Evolutionary conservation across 2,888 invertebrate species (phyloP).

Genomic region (Pantelozetes paolii): DNA sequence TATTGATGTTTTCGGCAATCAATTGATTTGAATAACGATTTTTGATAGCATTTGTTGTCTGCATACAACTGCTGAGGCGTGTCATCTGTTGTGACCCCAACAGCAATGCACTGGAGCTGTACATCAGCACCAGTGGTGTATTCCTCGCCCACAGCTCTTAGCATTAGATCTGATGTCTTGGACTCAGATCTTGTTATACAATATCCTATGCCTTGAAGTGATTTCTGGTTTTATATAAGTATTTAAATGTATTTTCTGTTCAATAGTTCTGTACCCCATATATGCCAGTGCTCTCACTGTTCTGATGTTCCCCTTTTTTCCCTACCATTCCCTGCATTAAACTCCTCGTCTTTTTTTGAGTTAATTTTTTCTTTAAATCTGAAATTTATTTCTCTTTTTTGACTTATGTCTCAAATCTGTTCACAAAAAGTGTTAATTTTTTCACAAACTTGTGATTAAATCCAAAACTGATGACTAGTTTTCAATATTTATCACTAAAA

Average conservation of each 20-base stretch:
- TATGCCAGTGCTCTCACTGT: background rate
- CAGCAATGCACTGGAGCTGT: background rate
- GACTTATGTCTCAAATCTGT: background rate
- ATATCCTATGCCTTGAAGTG: conserved; percentile 3
- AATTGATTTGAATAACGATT: conserved; percentile 16
- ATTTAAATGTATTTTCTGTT: background rate
- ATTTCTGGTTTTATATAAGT: conserved; percentile 8
- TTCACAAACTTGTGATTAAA: background rate
- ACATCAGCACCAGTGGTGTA: background rate
- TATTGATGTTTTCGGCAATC: background rate
- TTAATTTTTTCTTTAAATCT: conserved; percentile 7
- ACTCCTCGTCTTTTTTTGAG: conserved; percentile 1
- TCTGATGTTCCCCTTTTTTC: background rate
- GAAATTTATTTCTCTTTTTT: background rate
- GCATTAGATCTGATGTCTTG: background rate
- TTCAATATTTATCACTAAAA: conserved; percentile 1
- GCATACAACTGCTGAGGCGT: background rate
- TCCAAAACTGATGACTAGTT: background rate
- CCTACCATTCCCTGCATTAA: background rate
- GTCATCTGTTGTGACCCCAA: conserved; percentile 15
- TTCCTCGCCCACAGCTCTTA: conserved; percentile 10
- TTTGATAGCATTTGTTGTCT: background rate
- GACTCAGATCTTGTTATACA: conserved; percentile 1
- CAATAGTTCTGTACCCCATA: too few relatives aligned
- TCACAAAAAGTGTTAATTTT: conserved; percentile 11